phyloP scores from a whole-genome alignment of 2,797 vertebrate genomes.

The Sus cebifrons region DNA sequence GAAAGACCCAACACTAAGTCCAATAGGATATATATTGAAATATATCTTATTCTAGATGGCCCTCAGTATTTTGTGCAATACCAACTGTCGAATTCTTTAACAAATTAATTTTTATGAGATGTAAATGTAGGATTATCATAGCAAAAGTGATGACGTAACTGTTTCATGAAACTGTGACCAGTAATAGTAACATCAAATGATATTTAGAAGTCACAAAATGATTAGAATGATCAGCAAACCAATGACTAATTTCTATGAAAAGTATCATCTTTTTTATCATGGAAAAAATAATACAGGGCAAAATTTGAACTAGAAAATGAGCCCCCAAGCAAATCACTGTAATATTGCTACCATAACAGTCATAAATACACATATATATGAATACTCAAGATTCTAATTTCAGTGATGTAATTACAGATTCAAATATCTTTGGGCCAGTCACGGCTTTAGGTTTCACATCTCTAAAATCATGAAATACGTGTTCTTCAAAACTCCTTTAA shows the following conservation, averaged over 20 bases:
- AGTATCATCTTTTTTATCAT: background rate
- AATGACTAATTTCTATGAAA: background rate
- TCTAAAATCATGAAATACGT: background rate
- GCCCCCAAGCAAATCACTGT: background rate
- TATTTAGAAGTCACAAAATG: constrained; percentile 15
- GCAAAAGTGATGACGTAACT: background rate
- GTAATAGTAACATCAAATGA: background rate
- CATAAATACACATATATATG: background rate
- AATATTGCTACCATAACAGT: background rate
- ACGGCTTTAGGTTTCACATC: background rate
- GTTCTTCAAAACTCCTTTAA: background rate
- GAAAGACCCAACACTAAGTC: background rate
- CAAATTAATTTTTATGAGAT: background rate
- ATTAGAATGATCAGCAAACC: background rate
- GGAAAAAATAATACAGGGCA: background rate
- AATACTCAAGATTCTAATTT: background rate
- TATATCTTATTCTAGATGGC: background rate
- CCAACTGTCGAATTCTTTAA: background rate
- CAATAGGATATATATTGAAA: background rate
- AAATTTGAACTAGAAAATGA: background rate
- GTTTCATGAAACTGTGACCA: background rate
- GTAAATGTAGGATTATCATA: background rate
- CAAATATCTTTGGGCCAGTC: background rate
- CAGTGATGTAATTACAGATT: background rate
- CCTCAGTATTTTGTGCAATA: background rate